phyloP scores from a whole-genome alignment of 53 echinoderm and acorn worm genomes.

The Antedon mediterranea region DNA sequence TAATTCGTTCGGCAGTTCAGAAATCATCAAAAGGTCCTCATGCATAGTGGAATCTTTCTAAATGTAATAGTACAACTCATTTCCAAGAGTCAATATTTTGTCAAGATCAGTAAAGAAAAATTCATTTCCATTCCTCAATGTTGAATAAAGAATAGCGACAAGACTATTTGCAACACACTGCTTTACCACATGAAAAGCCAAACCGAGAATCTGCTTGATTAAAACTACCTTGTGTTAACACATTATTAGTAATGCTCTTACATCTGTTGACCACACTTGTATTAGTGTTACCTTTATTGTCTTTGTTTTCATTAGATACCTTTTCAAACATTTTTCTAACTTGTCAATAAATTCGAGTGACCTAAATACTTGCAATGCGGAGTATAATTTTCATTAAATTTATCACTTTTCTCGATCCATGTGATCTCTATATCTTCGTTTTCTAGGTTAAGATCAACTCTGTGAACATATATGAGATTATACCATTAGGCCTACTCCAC shows the following conservation, averaged over 20 bases:
- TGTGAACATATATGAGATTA: no score
- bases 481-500: no score
- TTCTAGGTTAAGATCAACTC: no score
- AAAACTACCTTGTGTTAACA: constrained; percentile 1
- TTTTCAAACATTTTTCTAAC: no score
- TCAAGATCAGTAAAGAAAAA: constrained; percentile 2
- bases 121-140: background rate
- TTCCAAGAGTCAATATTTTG: constrained; percentile 8
- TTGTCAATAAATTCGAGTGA: no score
- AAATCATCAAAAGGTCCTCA: constrained; percentile 9
- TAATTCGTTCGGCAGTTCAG: constrained; percentile 9
- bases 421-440: no score
- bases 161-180: constrained; percentile 1
- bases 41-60: background rate
- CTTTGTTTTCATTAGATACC: no score
- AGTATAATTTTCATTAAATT: no score
- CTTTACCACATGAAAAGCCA: background rate
- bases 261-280: no score
- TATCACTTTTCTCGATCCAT: no score
- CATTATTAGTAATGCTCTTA: background rate
- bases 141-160: background rate
- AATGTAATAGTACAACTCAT: constrained; percentile 8
- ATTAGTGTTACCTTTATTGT: no score
- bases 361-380: no score
- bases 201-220: constrained; percentile 3